These are phyloP conservation scores for Theodoxus fluviatilis DNA, from an alignment of 2,888 invertebrate species.

Conservation along the genomic window DNA sequence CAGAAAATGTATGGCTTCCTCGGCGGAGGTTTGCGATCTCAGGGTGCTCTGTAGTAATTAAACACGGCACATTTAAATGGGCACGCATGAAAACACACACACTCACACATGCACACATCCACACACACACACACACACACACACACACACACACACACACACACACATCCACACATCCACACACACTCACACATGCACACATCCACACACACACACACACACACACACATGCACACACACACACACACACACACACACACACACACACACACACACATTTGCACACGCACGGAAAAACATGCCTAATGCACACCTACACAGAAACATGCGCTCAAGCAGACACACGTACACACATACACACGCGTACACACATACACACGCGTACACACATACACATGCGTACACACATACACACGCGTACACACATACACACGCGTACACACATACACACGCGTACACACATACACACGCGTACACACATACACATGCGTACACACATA, in stretches of 20 bases:
- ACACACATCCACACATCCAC: no score
- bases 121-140: no score
- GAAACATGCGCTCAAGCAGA: background rate
- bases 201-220: background rate
- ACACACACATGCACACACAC: slow-evolving; percentile 18
- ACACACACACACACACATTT: background rate
- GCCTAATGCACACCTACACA: background rate
- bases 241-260: slow-evolving; percentile 17
- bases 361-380: background rate
- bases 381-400: background rate
- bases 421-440: slow-evolving; percentile 1
- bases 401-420: background rate
- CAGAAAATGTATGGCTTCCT: no score
- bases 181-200: background rate
- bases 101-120: no score
- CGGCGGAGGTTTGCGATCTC: no score
- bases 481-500: background rate
- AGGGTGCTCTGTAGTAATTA: no score
- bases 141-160: no score
- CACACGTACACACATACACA: background rate
- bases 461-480: slow-evolving; percentile 2
- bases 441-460: background rate
- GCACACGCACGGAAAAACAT: background rate
- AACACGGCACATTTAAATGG: no score
- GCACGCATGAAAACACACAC: no score